Evolutionary conservation across 2,888 invertebrate genomes (phyloP).

Genomic region (Ornithoptera alexandrae): DNA sequence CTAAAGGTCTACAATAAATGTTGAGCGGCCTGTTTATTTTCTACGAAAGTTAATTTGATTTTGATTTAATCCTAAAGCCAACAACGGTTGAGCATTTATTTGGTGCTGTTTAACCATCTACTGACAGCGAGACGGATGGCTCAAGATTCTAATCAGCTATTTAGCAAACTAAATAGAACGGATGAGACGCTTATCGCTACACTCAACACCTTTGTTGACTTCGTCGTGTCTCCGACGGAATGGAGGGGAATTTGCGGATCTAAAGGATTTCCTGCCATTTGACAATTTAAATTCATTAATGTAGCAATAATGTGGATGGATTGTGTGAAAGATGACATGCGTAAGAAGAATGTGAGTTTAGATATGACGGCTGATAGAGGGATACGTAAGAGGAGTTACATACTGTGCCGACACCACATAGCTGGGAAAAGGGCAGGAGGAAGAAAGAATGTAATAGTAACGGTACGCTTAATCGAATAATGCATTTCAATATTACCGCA

Average conservation of each 20-base stretch:
- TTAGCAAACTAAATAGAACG: slow-evolving; percentile 13
- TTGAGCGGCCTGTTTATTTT: no score
- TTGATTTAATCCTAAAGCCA: neutral
- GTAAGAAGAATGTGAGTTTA: no score
- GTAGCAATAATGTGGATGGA: no score
- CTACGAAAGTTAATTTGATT: neutral
- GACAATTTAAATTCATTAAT: neutral
- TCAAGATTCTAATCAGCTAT: slow-evolving; percentile 17
- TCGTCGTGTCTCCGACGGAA: neutral
- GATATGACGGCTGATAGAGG: no score
- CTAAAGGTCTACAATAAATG: no score
- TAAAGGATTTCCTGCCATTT: neutral
- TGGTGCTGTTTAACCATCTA: neutral
- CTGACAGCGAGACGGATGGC: slow-evolving; percentile 3
- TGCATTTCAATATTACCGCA: no score
- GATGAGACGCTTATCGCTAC: slow-evolving; percentile 9
- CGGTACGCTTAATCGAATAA: no score
- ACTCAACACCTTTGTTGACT: slow-evolving; percentile 8
- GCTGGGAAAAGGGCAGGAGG: no score
- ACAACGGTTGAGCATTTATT: neutral
- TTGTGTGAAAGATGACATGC: no score
- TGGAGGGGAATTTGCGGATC: neutral
- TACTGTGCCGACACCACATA: no score
- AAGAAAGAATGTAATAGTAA: no score
- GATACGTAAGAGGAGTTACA: no score